These are phyloP conservation scores for Cariama cristata DNA, from an alignment of 2,113 vertebrate species.

Conservation along the genomic window DNA sequence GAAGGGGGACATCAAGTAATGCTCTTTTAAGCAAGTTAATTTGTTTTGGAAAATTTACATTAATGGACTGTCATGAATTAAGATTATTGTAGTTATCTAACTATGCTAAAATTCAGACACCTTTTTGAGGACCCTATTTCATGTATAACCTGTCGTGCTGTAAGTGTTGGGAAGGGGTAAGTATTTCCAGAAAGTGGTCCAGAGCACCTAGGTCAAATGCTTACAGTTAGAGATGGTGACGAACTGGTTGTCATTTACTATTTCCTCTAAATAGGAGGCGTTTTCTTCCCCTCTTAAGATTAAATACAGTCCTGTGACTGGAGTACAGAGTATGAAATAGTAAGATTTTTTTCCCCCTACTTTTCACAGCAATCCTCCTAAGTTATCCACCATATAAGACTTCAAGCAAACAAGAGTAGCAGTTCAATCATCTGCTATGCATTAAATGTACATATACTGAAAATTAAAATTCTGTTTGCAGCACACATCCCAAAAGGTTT, in stretches of 20 bases:
- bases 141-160: background rate
- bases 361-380: background rate
- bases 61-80: background rate
- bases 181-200: background rate
- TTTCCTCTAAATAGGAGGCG: background rate
- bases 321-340: background rate
- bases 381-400: background rate
- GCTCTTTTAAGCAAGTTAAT: background rate
- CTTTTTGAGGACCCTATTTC: background rate
- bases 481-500: background rate
- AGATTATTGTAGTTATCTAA: background rate
- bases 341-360: background rate
- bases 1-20: background rate
- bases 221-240: background rate
- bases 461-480: slow-evolving; percentile 20
- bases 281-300: background rate
- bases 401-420: background rate
- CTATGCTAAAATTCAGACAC: background rate
- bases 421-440: slow-evolving; percentile 11
- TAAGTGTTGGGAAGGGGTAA: background rate
- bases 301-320: background rate
- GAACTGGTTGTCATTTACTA: background rate
- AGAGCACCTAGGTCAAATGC: background rate
- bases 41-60: background rate
- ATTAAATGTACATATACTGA: background rate